A percentile compares a stretch with the other conserved stretches of the same genome.
These are phyloP conservation scores for Prionailurus bengalensis DNA, from an alignment of 2,113 vertebrate species.

Conservation along the genomic window DNA sequence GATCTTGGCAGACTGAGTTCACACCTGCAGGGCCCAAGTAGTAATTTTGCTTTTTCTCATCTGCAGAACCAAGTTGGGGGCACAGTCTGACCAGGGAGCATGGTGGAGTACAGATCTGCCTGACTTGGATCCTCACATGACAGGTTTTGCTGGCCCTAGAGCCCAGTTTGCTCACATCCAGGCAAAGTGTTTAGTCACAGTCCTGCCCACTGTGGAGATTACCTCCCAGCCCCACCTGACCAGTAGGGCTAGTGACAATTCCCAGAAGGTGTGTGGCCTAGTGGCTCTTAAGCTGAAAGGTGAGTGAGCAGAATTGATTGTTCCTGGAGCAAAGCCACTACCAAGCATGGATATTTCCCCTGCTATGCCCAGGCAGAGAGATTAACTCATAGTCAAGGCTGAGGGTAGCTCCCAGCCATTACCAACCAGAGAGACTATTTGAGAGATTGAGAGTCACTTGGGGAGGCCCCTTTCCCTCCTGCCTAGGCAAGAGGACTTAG, in stretches of 20 bases:
- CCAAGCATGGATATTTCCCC: neutral
- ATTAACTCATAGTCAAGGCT: neutral
- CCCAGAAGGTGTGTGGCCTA: neutral
- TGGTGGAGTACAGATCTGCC: neutral
- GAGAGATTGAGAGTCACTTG: neutral
- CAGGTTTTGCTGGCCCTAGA: neutral
- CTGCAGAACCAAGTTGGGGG: neutral
- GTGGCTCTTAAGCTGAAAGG: neutral
- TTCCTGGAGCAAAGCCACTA: neutral
- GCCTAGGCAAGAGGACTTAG: neutral
- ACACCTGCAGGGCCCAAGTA: neutral
- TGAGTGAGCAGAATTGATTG: neutral
- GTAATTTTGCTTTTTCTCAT: neutral
- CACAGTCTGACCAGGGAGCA: neutral
- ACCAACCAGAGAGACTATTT: neutral
- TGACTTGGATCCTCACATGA: neutral
- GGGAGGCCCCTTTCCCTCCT: neutral
- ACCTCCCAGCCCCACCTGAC: neutral
- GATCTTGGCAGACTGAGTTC: neutral
- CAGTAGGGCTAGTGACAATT: neutral
- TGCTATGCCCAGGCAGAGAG: neutral
- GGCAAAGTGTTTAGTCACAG: neutral
- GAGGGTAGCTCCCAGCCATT: neutral
- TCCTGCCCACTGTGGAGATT: neutral
- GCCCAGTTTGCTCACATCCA: neutral